Evolutionary conservation across 2,113 vertebrate genomes (phyloP), one percentile per base, ranked within the genome.

Genomic region (Coptodon bakossiorum): DNA sequence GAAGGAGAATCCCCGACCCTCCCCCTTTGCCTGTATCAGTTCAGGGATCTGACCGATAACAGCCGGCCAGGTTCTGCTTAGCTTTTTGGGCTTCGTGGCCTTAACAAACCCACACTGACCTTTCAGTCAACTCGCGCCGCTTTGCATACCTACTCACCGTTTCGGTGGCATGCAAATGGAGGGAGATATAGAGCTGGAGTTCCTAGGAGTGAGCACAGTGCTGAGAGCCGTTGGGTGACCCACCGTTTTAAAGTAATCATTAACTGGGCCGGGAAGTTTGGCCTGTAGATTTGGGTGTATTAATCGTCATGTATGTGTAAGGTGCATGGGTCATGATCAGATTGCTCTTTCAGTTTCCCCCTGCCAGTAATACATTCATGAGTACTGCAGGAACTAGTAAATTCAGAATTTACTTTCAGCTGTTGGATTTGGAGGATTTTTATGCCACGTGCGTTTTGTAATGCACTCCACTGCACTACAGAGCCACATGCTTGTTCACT

Each of bases 101-200:
- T 80, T 31, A 40, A 19, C 59, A 84, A 82, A 91, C 66, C 81
- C 86, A 73, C 61, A 3, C 68, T 96, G 94, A 96, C 93, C 96
- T 96, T 96, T 96, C 86, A 90, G 95, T 95, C 94, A 95, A 90
- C 95, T 91, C 89, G 66, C 38, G 27, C 71, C 12, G 7, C 93
- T 96, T 96, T 97, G 94, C 96, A 97, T 96, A 92, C 66, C 76
- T 85, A 85, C 71, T 90, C 79, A 17, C 81, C 36, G 48, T 94
- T 95, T 95, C 88, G 89, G 89, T 88, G 85, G 86, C 81, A 96
- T 95, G 95, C 95, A 96, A 97, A 96, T 92, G 34, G 13, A 12
- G 50, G n/a, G 29, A 87, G 85, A 93, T 92, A 86, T 36, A 82
- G 81, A 57, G 36, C 56, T 43, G 80, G 90, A 76, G 83, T 93